Percentiles rank a stretch among this genome's conserved stretches.
These are phyloP conservation scores for Corythucha ciliata DNA, from an alignment of 2,888 invertebrate species.

Conservation along the genomic window DNA sequence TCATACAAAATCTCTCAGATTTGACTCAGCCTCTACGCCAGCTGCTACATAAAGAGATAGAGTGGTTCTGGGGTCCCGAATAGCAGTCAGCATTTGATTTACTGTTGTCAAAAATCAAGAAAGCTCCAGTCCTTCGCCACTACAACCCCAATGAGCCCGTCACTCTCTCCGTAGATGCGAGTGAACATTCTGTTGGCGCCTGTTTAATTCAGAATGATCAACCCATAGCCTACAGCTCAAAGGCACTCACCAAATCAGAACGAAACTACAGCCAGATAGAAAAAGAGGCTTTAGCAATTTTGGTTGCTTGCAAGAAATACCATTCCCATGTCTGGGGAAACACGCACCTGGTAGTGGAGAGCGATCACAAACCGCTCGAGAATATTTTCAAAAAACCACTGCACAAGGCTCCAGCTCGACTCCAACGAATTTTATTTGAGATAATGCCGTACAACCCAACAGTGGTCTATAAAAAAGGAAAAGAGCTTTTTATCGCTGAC, in stretches of 20 bases:
- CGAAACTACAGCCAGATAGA: slow-evolving; percentile 38
- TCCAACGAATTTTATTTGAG: slow-evolving; percentile 5
- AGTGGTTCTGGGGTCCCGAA: slow-evolving; percentile 35
- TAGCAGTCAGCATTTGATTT: slow-evolving; percentile 32
- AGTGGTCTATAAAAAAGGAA: slow-evolving; percentile 12
- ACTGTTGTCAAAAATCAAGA: slow-evolving; percentile 29
- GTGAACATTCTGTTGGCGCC: slow-evolving; percentile 36
- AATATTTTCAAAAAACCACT: slow-evolving; percentile 11
- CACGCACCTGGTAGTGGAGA: slow-evolving; percentile 21
- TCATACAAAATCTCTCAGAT: slow-evolving; percentile 34
- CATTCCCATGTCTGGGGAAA: slow-evolving; percentile 37
- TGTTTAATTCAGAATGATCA: slow-evolving; percentile 38
- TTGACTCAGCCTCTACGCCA: slow-evolving; percentile 24
- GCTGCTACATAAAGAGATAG: slow-evolving; percentile 34
- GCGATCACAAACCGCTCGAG: slow-evolving; percentile 12
- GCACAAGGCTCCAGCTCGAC: slow-evolving; percentile 5
- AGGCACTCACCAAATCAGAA: slow-evolving; percentile 35
- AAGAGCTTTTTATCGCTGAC: slow-evolving; percentile 10
- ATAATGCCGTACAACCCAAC: slow-evolving; percentile 14
- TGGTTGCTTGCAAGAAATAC: slow-evolving; percentile 37
- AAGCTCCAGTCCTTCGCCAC: slow-evolving; percentile 33
- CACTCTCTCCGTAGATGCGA: slow-evolving; percentile 36
- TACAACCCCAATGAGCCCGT: slow-evolving; percentile 35
- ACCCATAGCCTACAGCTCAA: slow-evolving; percentile 39
- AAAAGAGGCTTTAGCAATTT: slow-evolving; percentile 38